Percentiles rank a stretch among this genome's conserved stretches.
Conservation (phyloP, 1,140 invertebrate genomes). For the Centruroides vittatus region DNA sequence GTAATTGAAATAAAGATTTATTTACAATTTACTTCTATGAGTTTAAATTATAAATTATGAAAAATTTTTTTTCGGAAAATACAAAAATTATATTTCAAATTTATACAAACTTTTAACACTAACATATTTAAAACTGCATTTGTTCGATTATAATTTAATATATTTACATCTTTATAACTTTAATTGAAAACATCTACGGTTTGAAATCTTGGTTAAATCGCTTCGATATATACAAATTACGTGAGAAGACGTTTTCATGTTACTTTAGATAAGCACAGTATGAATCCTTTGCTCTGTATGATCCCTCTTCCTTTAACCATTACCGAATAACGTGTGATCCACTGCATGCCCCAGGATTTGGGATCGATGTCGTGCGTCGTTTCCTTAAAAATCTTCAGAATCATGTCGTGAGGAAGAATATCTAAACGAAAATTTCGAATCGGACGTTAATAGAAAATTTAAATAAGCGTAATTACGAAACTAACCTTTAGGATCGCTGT, state of each 20-base stretch:
- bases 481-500: constrained; percentile 79
- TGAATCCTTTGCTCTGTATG: constrained; percentile 68
- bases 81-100: too few relatives aligned
- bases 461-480: background rate
- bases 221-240: too few relatives aligned
- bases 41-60: too few relatives aligned
- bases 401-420: constrained; percentile 38
- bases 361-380: constrained; percentile 20
- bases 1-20: too few relatives aligned
- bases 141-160: too few relatives aligned
- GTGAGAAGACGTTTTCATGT: background rate
- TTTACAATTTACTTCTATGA: too few relatives aligned
- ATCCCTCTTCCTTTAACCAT: constrained; percentile 80
- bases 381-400: constrained; percentile 34
- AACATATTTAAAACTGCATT: too few relatives aligned
- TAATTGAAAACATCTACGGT: too few relatives aligned
- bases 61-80: too few relatives aligned
- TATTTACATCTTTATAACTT: too few relatives aligned
- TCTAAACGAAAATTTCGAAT: constrained; percentile 34
- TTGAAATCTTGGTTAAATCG: too few relatives aligned
- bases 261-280: constrained; percentile 29
- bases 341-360: constrained; percentile 36
- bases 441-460: background rate
- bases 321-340: constrained; percentile 68
- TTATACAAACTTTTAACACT: too few relatives aligned